Conservation (phyloP, 2,113 vertebrate genomes). For the Jacana jacana region DNA sequence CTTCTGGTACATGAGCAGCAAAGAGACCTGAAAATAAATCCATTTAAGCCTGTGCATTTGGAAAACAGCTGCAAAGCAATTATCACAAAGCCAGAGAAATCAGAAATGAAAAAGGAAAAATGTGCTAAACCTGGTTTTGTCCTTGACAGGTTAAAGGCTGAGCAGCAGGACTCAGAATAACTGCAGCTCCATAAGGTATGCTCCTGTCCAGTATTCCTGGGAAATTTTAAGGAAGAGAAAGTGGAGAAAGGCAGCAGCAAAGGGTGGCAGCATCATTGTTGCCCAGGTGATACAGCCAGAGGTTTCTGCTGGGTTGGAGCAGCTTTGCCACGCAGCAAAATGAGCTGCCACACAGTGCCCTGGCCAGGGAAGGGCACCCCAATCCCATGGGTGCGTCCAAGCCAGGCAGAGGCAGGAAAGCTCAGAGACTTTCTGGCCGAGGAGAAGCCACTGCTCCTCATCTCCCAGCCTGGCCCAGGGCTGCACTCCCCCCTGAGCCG, state of each 20-base stretch:
- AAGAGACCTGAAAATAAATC: neutral
- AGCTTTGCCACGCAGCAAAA: neutral
- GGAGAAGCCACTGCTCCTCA: neutral
- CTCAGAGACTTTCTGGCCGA: neutral
- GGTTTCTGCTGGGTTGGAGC: neutral
- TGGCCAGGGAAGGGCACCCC: neutral
- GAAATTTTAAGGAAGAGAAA: neutral
- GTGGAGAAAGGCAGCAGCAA: neutral
- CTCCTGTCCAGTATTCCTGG: neutral
- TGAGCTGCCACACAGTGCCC: fast-evolving
- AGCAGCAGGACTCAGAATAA: neutral
- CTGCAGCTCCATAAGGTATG: too few species aligned
- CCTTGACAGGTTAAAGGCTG: neutral
- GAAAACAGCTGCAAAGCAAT: neutral
- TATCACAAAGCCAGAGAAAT: neutral
- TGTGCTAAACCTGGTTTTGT: neutral
- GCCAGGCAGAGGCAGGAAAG: neutral
- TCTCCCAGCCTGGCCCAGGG: neutral
- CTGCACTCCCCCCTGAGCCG: neutral
- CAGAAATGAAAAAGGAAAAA: neutral
- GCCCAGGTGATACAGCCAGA: neutral
- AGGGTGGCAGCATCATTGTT: neutral
- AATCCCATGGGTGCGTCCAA: fast-evolving
- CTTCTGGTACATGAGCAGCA: neutral
- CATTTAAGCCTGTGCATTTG: neutral